A percentile compares a stretch with the other conserved stretches of the same genome.
These are phyloP conservation scores for Acanthornis magna DNA, from an alignment of 2,797 vertebrate species.

Conservation along the genomic window DNA sequence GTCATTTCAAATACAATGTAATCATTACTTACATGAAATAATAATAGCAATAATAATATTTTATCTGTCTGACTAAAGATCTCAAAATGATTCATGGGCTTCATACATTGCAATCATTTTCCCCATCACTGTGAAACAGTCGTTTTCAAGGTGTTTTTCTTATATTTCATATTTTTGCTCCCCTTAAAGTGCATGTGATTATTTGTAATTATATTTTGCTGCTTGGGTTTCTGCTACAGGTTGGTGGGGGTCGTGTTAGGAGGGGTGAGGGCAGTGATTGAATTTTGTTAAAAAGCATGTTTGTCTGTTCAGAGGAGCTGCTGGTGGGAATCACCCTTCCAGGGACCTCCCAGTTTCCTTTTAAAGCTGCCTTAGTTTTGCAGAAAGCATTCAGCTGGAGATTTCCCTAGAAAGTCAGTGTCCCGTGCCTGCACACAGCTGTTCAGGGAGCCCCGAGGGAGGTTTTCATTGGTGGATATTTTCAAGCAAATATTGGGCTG, in stretches of 20 bases:
- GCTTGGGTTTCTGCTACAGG: not conserved
- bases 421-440: not conserved
- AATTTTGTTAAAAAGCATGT: accelerated
- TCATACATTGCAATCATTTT: not conserved
- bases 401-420: not conserved
- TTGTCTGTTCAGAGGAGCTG: not conserved
- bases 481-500: not conserved
- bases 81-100: not conserved
- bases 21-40: conserved; percentile 11
- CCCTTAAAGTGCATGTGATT: not conserved
- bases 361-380: not conserved
- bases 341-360: not conserved
- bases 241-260: not conserved
- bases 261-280: not conserved
- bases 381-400: not conserved
- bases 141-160: not conserved
- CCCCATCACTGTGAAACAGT: not conserved
- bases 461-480: not conserved
- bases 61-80: not conserved
- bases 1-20: conserved; percentile 5
- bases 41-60: not conserved
- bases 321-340: not conserved
- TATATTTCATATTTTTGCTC: not conserved
- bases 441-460: not conserved
- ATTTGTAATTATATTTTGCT: not conserved